These are phyloP conservation scores for Amphibalanus amphitrite DNA, from an alignment of 1,140 invertebrate genomes.

Conservation along the genomic window DNA sequence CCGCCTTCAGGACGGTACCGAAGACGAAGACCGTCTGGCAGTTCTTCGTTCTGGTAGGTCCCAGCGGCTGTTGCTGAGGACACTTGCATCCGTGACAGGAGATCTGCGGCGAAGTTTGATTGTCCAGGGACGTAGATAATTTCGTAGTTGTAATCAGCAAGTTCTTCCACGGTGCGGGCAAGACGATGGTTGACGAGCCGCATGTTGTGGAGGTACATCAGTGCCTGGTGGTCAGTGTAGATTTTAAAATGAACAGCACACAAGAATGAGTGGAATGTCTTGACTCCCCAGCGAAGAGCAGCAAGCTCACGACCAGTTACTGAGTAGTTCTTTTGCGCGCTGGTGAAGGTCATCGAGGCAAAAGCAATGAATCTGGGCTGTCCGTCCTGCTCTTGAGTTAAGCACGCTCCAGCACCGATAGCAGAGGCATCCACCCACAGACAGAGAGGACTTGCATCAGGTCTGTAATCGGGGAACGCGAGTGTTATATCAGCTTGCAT, in stretches of 20 bases:
- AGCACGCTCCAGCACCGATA: slow-evolving; percentile 6
- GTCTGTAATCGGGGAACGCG: slow-evolving; percentile 5
- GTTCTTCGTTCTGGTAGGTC: no score
- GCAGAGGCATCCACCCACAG: slow-evolving; percentile 7
- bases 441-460: neutral
- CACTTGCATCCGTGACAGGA: no score
- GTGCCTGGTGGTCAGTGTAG: slow-evolving; percentile 5
- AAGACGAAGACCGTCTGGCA: no score
- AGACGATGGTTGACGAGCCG: neutral
- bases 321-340: slow-evolving; percentile 3
- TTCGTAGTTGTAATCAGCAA: slow-evolving; percentile 26
- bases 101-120: no score
- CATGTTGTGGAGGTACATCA: slow-evolving; percentile 9
- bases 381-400: neutral
- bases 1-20: no score
- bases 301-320: slow-evolving; percentile 4
- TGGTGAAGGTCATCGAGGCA: no score
- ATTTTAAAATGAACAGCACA: slow-evolving; percentile 2
- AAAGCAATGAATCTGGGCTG: slow-evolving; percentile 3
- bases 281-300: slow-evolving; percentile 27
- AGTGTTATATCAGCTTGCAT: neutral
- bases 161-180: slow-evolving; percentile 23
- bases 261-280: slow-evolving; percentile 13
- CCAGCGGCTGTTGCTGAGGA: no score
- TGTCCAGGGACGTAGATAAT: no score